Evolutionary conservation across 2,888 invertebrate species (phyloP).

Genomic region (Blomia tropicalis): DNA sequence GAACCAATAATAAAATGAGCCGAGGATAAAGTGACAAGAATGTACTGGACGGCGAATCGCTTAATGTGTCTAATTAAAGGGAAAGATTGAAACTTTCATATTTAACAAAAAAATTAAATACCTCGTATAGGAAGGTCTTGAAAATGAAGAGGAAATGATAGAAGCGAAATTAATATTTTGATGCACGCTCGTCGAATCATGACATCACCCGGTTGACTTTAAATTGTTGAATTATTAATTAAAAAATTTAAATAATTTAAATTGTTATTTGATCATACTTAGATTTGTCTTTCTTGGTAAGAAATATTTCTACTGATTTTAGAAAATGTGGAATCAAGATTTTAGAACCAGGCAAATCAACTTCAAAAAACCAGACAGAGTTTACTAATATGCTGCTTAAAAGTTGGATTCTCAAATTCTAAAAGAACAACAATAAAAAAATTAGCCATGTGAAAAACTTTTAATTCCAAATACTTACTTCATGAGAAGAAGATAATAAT

Average conservation of each 20-base stretch:
- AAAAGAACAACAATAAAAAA: background rate
- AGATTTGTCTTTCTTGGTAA: conserved; percentile 56
- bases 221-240: conserved; percentile 6
- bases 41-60: conserved; percentile 27
- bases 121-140: conserved; percentile 41
- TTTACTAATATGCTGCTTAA: conserved; percentile 71
- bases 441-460: background rate
- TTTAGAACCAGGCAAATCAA: conserved; percentile 81
- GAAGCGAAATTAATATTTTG: conserved; percentile 70
- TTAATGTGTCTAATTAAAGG: conserved; percentile 20
- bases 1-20: conserved; percentile 61
- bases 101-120: conserved; percentile 27
- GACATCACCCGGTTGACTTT: too few relatives aligned
- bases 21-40: conserved; percentile 47
- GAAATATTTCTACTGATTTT: conserved; percentile 69
- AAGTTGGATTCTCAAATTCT: conserved; percentile 41
- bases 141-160: conserved; percentile 84
- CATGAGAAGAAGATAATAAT: conserved; percentile 39
- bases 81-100: conserved; percentile 22
- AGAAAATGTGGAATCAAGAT: conserved; percentile 77
- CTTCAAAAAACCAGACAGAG: conserved; percentile 66
- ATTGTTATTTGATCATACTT: conserved; percentile 44
- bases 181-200: conserved; percentile 73
- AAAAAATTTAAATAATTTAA: background rate
- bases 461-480: conserved; percentile 26